Percentiles rank a stretch among this genome's conserved stretches.
Conservation (phyloP, 2,113 vertebrate species). For the Pollimyrus isidori region DNA sequence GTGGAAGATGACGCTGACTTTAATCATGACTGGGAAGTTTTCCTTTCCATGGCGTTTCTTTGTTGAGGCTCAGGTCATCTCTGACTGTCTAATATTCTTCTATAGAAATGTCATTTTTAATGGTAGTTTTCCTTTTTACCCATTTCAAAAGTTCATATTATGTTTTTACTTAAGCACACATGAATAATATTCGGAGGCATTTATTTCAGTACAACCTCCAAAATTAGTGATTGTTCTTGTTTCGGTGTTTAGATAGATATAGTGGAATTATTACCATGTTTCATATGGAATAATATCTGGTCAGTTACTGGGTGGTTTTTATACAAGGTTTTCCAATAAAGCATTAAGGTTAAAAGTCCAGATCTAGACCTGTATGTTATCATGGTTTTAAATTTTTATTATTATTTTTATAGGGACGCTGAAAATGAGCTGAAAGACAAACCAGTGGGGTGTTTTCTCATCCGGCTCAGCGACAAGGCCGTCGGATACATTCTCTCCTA, state of each 20-base stretch:
- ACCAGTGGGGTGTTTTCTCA: constrained; percentile 69
- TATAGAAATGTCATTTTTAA: neutral
- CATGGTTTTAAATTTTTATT: neutral
- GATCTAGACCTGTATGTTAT: neutral
- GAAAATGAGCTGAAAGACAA: constrained; percentile 67
- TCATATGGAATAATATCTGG: neutral
- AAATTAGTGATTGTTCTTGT: neutral
- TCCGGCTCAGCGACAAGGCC: constrained; percentile 72
- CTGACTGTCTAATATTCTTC: neutral
- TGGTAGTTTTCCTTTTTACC: neutral
- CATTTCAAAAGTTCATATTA: neutral
- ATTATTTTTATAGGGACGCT: constrained; percentile 55
- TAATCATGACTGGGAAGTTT: neutral
- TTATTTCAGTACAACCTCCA: neutral
- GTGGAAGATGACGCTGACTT: neutral
- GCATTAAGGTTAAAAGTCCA: neutral
- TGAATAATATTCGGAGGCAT: neutral
- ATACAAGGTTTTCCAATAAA: neutral
- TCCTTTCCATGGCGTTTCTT: neutral
- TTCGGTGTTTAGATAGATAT: neutral
- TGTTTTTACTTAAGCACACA: neutral
- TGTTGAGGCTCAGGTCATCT: neutral
- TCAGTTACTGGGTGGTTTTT: neutral
- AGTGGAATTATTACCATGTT: neutral
- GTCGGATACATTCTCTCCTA: constrained; percentile 77